Conservation (phyloP, 2,797 vertebrate species). For the Crax fasciolata region DNA sequence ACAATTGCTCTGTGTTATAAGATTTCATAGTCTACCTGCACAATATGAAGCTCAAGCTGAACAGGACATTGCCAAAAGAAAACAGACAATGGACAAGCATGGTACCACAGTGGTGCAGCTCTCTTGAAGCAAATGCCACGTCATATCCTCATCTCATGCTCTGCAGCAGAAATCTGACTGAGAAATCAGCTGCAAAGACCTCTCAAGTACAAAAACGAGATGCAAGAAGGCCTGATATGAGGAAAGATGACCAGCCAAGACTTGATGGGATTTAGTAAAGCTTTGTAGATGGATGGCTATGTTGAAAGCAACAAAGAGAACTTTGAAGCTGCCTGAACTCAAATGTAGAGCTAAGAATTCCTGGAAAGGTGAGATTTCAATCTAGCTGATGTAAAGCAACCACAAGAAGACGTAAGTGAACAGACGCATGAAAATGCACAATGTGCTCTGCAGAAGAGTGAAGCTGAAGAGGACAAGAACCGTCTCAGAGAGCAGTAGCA, state of each 20-base stretch:
- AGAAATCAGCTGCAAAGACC: not conserved
- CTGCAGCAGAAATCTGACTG: not conserved
- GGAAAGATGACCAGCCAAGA: not conserved
- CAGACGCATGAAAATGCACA: not conserved
- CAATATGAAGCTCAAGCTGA: not conserved
- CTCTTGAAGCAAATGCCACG: not conserved
- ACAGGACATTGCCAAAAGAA: not conserved
- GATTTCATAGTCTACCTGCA: not conserved
- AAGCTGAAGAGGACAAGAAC: not conserved
- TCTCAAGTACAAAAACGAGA: not conserved
- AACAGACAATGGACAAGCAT: not conserved
- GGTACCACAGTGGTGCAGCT: not conserved
- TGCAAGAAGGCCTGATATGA: not conserved
- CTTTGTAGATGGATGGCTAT: not conserved
- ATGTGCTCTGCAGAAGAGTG: not conserved
- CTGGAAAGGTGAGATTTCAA: not conserved
- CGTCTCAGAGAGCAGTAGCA: not conserved
- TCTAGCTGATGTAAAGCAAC: not conserved
- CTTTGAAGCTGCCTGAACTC: not conserved
- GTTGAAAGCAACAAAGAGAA: not conserved
- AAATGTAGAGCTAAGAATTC: not conserved
- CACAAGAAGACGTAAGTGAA: not conserved
- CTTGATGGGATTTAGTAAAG: not conserved
- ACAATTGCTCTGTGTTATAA: not conserved
- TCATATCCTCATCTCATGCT: not conserved